Evolutionary conservation across 2,888 invertebrate genomes (phyloP), one percentile per base, ranked within the genome.

Genomic region (Hoplodrina blanda): DNA sequence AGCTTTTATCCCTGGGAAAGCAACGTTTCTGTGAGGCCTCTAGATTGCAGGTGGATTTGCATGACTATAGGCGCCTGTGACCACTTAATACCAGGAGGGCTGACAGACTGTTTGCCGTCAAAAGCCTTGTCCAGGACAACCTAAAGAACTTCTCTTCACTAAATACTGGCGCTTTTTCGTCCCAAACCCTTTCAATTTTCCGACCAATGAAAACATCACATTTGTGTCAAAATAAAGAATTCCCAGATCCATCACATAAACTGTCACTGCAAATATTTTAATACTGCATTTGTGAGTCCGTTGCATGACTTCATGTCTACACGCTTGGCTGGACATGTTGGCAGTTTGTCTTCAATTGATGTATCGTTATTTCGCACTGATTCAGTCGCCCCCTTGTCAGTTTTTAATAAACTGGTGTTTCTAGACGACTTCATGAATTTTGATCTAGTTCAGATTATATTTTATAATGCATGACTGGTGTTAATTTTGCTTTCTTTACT

Each of bases 231-330:
- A 80, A 56, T 56, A 68, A 20, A n/a, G 10, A 56, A 62, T 54
- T 76, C 66, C 49, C 64, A 49, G 33, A 77, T 64, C n/a, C 15
- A 68, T 78, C 72, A 62, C 17, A 33, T 50, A 60, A 60, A 70
- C 80, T 79, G 73, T 76, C 77, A 59, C 77, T 62, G 2, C 61
- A 79, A 79, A 69, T 73, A 81, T 78, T 78, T 78, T 63, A 62
- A 63, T 77, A 44, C 67, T 25, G 37, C 37, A 17, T 56, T 46
- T 59, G 41, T n/a, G 17, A 30, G 49, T 44, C 20, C 19, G 33
- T 74, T 64, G 71, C 81, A 71, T 80, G 78, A 69, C 64, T 64
- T 54, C 7, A 64, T 56, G 53, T 61, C 37, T 64, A 17, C 20
- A 17, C 57, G 75, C 60, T 67, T 67, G 68, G 68, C 30, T 63